phyloP scores from a whole-genome alignment of 2,113 vertebrate species.

The Bubo bubo region DNA sequence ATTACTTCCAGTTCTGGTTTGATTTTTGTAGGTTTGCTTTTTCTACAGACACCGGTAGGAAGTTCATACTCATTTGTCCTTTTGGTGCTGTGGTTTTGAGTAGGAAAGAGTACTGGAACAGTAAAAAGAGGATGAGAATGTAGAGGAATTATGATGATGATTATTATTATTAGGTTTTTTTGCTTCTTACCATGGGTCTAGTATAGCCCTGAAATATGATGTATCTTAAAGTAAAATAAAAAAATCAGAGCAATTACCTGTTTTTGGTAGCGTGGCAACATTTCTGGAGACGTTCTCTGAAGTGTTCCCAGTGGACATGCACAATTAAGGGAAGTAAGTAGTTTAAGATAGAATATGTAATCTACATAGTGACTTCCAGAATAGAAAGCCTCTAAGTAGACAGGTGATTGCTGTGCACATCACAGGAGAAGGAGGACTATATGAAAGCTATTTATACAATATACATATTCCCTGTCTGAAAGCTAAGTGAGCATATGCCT shows the following conservation, averaged over 20 bases:
- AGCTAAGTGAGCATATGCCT: conserved; percentile 43
- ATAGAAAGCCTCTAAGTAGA: conserved; percentile 27
- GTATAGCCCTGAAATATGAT: background rate
- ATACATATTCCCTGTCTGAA: conserved; percentile 46
- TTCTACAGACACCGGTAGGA: background rate
- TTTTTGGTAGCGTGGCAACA: background rate
- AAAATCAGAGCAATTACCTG: background rate
- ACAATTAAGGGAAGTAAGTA: conserved; percentile 14
- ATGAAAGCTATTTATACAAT: conserved; percentile 42
- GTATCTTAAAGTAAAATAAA: background rate
- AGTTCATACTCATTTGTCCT: background rate
- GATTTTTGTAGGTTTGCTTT: background rate
- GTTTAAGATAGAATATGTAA: background rate
- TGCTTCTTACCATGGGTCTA: background rate
- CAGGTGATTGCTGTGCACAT: conserved; percentile 17
- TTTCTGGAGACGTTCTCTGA: background rate
- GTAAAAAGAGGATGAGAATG: background rate
- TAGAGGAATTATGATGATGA: background rate
- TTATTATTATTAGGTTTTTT: background rate
- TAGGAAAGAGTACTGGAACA: background rate
- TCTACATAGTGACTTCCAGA: background rate
- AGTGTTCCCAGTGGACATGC: background rate
- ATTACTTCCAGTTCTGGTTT: background rate
- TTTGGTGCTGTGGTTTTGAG: background rate
- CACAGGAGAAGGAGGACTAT: background rate